phyloP scores from a whole-genome alignment of 2,797 vertebrate genomes.

The Eulemur rubriventer region DNA sequence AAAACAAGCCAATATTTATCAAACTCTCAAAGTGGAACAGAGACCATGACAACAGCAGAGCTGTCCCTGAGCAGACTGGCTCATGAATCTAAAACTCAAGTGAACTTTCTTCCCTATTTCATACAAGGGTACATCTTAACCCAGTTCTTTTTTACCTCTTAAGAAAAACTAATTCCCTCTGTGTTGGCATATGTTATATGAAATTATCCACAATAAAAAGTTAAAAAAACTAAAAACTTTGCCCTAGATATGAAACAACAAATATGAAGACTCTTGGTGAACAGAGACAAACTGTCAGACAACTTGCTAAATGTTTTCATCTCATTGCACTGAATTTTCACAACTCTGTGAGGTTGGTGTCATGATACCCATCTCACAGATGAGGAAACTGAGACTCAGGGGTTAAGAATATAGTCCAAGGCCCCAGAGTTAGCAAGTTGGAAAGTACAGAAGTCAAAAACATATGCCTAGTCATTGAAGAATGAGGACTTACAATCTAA shows the following conservation, averaged over 20 bases:
- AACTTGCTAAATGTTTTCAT: fast-evolving
- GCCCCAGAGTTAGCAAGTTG: background rate
- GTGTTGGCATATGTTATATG: too few species aligned
- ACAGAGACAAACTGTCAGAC: background rate
- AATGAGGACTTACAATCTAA: background rate
- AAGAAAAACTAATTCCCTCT: background rate
- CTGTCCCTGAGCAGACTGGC: too few species aligned
- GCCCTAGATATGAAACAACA: background rate
- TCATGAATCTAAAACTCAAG: background rate
- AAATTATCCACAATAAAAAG: background rate
- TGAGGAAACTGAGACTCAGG: background rate
- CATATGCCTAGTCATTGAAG: background rate
- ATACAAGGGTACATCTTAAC: background rate
- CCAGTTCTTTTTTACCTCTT: background rate
- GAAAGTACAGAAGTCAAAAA: background rate
- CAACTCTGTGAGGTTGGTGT: background rate
- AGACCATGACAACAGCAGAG: background rate
- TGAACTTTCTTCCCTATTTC: background rate
- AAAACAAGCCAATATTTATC: background rate
- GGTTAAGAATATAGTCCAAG: background rate
- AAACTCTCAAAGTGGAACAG: background rate
- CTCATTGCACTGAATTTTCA: background rate
- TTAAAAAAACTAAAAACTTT: background rate
- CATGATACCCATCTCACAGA: background rate
- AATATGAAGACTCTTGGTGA: background rate